A percentile compares a stretch with the other conserved stretches of the same genome.
phyloP scores from a whole-genome alignment of 2,888 invertebrate genomes.

The Caenorhabditis sulstoni region DNA sequence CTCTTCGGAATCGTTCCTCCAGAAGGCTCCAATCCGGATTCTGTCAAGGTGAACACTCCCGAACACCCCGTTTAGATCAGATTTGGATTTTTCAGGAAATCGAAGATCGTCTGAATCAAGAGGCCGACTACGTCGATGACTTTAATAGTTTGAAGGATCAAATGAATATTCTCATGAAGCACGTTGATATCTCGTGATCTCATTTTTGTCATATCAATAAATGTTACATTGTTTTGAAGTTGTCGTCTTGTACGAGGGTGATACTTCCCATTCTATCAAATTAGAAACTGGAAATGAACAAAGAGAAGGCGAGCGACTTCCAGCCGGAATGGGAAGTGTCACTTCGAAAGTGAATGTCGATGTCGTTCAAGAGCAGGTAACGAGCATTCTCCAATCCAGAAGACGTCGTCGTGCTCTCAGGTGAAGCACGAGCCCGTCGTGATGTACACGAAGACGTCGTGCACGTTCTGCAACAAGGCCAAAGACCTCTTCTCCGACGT shows the following conservation, averaged over 20 bases:
- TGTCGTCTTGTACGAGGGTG: background rate
- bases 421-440: conserved; percentile 63
- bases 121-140: conserved; percentile 33
- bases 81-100: conserved; percentile 15
- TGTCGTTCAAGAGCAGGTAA: conserved; percentile 57
- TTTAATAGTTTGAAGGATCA: conserved; percentile 41
- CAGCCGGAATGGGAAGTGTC: conserved; percentile 60
- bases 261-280: background rate
- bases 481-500: conserved; percentile 60
- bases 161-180: conserved; percentile 29
- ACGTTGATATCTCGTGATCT: conserved; percentile 37
- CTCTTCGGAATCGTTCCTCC: conserved; percentile 36
- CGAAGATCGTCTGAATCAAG: conserved; percentile 45
- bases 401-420: conserved; percentile 30
- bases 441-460: conserved; percentile 63
- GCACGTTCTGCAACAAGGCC: conserved; percentile 67
- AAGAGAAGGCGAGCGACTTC: background rate
- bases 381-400: background rate
- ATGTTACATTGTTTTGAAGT: conserved; percentile 1
- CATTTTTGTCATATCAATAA: conserved; percentile 6
- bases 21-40: conserved; percentile 24
- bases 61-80: no score
- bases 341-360: conserved; percentile 67
- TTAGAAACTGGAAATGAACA: background rate
- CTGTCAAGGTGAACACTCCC: conserved; percentile 18